Evolutionary conservation across 2,113 vertebrate species (phyloP).

Genomic region (Dromas ardeola): DNA sequence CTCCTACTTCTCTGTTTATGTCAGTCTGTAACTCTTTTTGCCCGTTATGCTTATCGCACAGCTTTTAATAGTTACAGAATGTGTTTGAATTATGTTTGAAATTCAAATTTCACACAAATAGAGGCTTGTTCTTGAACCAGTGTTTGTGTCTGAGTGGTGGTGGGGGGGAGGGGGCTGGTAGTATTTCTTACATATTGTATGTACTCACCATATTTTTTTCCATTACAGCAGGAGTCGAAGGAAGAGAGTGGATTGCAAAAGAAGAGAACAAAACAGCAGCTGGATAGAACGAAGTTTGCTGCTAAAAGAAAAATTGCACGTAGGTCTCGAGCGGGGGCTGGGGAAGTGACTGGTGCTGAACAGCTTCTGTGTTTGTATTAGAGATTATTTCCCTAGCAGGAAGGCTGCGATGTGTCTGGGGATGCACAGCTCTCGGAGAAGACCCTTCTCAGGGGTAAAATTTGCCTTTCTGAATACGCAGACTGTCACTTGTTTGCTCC

Average conservation of each 20-base stretch:
- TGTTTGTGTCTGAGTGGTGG: not conserved
- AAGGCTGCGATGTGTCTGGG: not conserved
- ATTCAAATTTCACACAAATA: constrained; percentile 59
- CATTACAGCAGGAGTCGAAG: constrained; percentile 72
- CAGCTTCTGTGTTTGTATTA: not conserved
- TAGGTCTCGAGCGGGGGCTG: constrained; percentile 61
- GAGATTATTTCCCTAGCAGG: not conserved
- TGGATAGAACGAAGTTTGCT: constrained; percentile 71
- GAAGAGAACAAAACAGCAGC: constrained; percentile 72
- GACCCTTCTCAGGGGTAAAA: not conserved
- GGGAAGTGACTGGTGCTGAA: not conserved
- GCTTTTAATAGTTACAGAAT: constrained; percentile 70
- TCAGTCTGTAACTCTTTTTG: constrained; percentile 62
- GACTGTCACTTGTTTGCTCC: not conserved
- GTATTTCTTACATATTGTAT: constrained; percentile 1
- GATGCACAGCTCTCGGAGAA: not conserved
- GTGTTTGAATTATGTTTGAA: constrained; percentile 61
- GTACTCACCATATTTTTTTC: constrained; percentile 59
- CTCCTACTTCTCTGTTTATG: constrained; percentile 56
- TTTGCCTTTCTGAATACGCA: not conserved
- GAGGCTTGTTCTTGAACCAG: constrained; percentile 41
- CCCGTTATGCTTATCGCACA: constrained; percentile 60
- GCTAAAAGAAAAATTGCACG: constrained; percentile 80
- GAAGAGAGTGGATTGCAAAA: constrained; percentile 74
- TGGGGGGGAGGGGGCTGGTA: not conserved